Conservation (phyloP, 2,797 vertebrate genomes). For the Hydrolagus colliei region DNA sequence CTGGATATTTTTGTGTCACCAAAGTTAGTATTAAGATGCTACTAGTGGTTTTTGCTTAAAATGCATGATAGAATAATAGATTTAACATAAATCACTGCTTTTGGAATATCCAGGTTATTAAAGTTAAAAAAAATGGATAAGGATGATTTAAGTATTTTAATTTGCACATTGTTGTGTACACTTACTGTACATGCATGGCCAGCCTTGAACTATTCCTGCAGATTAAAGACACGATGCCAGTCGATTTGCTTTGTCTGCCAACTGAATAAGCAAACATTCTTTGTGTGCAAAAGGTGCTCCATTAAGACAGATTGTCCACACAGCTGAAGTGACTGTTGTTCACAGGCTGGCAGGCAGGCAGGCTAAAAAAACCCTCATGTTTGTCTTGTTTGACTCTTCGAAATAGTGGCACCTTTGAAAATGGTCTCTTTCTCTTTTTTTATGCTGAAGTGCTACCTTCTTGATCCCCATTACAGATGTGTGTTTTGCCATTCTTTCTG, state of each 20-base stretch:
- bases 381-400: not conserved
- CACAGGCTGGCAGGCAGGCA: not conserved
- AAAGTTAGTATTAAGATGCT: no score
- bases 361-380: not conserved
- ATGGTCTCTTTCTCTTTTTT: not conserved
- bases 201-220: slow-evolving; percentile 7
- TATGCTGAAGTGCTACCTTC: not conserved
- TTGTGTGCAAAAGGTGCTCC: slow-evolving; percentile 12
- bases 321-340: slow-evolving; percentile 26
- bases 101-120: not conserved
- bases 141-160: not conserved
- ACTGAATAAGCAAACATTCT: slow-evolving; percentile 9
- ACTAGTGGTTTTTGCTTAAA: not conserved
- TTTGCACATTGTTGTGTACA: not conserved
- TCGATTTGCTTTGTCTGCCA: slow-evolving; percentile 8
- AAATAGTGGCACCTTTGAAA: slow-evolving; percentile 9
- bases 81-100: not conserved
- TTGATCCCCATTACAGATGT: not conserved
- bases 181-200: not conserved
- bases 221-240: not conserved
- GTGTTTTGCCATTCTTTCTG: not conserved
- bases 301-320: slow-evolving; percentile 18
- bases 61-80: no score
- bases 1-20: not conserved
- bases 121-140: not conserved